Evolutionary conservation across 2,888 invertebrate species (phyloP).

Genomic region (Amblyteles armatorius): DNA sequence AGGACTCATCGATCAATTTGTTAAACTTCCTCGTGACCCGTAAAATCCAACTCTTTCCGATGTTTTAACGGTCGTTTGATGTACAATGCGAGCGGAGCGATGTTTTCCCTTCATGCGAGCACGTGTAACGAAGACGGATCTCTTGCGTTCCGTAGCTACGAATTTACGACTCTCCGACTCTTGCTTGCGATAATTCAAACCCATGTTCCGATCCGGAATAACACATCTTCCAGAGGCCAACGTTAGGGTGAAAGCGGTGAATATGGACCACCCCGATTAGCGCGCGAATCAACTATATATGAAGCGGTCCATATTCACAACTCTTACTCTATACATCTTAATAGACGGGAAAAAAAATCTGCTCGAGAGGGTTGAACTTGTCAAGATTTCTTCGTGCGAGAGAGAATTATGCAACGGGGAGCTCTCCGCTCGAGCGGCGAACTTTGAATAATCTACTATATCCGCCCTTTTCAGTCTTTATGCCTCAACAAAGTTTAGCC

Average conservation of each 20-base stretch:
- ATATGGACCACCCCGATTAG: background rate
- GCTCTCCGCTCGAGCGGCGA: slow-evolving; percentile 7
- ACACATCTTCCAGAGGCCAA: background rate
- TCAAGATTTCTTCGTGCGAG: slow-evolving; percentile 28
- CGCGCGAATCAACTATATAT: background rate
- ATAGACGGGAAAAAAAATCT: background rate
- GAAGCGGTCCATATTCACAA: background rate
- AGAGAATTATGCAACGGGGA: background rate
- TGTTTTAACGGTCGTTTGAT: background rate
- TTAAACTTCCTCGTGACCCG: slow-evolving; percentile 18
- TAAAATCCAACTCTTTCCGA: background rate
- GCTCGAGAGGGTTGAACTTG: slow-evolving; percentile 6
- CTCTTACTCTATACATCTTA: background rate
- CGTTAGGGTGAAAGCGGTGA: background rate
- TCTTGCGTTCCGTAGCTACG: background rate
- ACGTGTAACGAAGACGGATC: slow-evolving; percentile 6
- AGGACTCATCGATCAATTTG: slow-evolving; percentile 58
- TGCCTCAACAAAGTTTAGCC: slow-evolving; percentile 16
- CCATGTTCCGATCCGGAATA: background rate
- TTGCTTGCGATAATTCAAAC: background rate
- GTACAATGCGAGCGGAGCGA: background rate
- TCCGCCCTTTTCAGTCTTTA: slow-evolving; percentile 17
- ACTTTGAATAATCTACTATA: slow-evolving; percentile 30
- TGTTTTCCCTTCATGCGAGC: background rate
- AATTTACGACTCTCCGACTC: slow-evolving; percentile 1